These are phyloP conservation scores for Hestina assimilis DNA, from an alignment of 1,140 invertebrate genomes.

Conservation along the genomic window DNA sequence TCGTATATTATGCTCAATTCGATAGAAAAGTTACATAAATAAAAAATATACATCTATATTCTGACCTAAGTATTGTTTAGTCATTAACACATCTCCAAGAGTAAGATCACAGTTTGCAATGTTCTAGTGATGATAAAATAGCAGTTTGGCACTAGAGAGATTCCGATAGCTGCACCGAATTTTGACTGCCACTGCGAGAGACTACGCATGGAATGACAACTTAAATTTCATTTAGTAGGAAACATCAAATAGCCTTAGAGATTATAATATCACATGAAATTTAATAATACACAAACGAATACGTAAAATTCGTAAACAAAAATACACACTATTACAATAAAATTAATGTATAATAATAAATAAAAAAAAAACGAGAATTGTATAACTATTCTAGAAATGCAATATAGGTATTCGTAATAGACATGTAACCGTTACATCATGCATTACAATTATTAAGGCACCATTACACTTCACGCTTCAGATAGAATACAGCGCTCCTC, in stretches of 20 bases:
- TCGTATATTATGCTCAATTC: conserved; percentile 60
- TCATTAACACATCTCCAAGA: conserved; percentile 47
- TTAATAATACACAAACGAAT: conserved; percentile 66
- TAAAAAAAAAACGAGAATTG: conserved; percentile 69
- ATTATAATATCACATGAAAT: conserved; percentile 74
- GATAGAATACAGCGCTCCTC: conserved; percentile 20
- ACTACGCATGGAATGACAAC: conserved; percentile 50
- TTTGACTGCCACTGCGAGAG: conserved; percentile 7
- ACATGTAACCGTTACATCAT: conserved; percentile 56
- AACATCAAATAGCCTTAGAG: conserved; percentile 62
- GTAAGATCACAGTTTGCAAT: conserved; percentile 60
- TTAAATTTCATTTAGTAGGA: conserved; percentile 44
- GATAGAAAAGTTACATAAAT: conserved; percentile 71
- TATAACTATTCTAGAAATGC: conserved; percentile 76
- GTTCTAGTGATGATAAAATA: conserved; percentile 51
- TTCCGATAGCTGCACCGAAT: conserved; percentile 36
- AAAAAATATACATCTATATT: conserved; percentile 65
- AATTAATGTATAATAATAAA: conserved; percentile 68
- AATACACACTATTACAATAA: conserved; percentile 69
- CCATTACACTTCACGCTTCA: conserved; percentile 43
- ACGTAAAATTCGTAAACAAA: conserved; percentile 69
- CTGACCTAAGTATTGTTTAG: conserved; percentile 51
- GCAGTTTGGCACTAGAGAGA: conserved; percentile 72
- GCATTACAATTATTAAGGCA: conserved; percentile 70
- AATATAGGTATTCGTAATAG: conserved; percentile 60